Percentiles rank a stretch among this genome's conserved stretches.
These are phyloP conservation scores for Melikaiella ostensackeni DNA, from an alignment of 2,888 invertebrate species.

Conservation along the genomic window DNA sequence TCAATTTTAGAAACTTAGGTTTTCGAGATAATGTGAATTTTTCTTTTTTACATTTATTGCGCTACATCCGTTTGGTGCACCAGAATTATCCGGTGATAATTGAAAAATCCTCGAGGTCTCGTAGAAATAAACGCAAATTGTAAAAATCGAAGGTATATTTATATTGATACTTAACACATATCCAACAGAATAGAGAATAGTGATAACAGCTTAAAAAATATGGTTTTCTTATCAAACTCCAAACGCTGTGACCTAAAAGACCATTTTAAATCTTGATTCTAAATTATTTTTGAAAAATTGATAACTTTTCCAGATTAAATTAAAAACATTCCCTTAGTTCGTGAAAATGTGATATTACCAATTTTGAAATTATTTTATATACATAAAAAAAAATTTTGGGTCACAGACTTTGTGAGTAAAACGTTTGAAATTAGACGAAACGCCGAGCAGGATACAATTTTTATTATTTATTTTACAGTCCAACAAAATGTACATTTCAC, in stretches of 20 bases:
- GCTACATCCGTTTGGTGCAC: conserved; percentile 1
- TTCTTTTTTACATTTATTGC: neutral
- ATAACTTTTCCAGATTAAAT: neutral
- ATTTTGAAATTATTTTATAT: neutral
- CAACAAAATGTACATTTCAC: neutral
- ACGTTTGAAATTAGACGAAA: conserved; percentile 29
- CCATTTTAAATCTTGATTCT: neutral
- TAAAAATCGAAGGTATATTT: conserved; percentile 57
- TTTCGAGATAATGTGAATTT: neutral
- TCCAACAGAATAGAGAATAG: conserved; percentile 62
- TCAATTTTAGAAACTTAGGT: neutral
- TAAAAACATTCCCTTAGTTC: neutral
- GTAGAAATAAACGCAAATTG: conserved; percentile 34
- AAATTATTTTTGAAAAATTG: neutral
- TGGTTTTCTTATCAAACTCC: conserved; percentile 46
- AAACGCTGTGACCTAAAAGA: conserved; percentile 20
- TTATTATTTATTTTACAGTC: neutral
- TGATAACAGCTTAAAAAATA: conserved; percentile 52
- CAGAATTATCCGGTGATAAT: conserved; percentile 20
- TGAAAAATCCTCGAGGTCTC: conserved; percentile 28
- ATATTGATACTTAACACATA: conserved; percentile 69
- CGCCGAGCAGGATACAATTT: neutral
- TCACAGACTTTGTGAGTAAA: conserved; percentile 10
- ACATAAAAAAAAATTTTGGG: neutral
- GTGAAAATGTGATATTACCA: neutral